phyloP scores from a whole-genome alignment of 2,113 vertebrate species.

The Strix aluco region DNA sequence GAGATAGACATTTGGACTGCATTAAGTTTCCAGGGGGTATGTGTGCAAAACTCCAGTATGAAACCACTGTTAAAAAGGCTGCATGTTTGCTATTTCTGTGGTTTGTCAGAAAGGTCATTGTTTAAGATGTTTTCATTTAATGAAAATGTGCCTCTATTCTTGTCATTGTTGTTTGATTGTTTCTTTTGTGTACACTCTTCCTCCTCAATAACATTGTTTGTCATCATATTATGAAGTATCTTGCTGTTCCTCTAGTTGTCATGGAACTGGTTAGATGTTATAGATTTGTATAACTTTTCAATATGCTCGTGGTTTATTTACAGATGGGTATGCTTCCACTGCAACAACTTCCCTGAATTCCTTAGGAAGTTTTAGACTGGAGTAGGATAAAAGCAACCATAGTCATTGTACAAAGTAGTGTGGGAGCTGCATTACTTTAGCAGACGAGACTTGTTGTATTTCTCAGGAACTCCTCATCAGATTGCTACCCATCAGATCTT shows the following conservation, averaged over 20 bases:
- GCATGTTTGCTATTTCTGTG: slow-evolving; percentile 27
- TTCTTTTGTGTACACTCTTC: not conserved
- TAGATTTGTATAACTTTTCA: not conserved
- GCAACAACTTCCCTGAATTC: not conserved
- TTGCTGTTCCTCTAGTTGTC: not conserved
- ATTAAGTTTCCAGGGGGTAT: slow-evolving; percentile 24
- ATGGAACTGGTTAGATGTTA: not conserved
- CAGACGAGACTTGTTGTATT: not conserved
- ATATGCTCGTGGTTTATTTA: not conserved
- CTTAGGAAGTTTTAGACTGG: not conserved
- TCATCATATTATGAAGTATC: not conserved
- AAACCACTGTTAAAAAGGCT: not conserved
- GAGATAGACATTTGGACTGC: not conserved
- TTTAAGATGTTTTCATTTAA: slow-evolving; percentile 50
- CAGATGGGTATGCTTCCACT: not conserved
- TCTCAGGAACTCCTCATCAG: not conserved
- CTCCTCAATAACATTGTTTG: not conserved
- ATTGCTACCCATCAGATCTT: not conserved
- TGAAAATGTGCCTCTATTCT: not conserved
- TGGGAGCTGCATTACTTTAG: not conserved
- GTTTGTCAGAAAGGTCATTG: slow-evolving; percentile 51
- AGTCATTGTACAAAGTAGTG: not conserved
- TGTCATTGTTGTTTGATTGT: not conserved
- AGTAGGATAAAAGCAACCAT: not conserved
- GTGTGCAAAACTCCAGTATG: not conserved